Percentiles rank a stretch among this genome's conserved stretches.
These are phyloP conservation scores for Lasioglossum baleicum DNA, from an alignment of 1,140 invertebrate genomes.

Conservation along the genomic window DNA sequence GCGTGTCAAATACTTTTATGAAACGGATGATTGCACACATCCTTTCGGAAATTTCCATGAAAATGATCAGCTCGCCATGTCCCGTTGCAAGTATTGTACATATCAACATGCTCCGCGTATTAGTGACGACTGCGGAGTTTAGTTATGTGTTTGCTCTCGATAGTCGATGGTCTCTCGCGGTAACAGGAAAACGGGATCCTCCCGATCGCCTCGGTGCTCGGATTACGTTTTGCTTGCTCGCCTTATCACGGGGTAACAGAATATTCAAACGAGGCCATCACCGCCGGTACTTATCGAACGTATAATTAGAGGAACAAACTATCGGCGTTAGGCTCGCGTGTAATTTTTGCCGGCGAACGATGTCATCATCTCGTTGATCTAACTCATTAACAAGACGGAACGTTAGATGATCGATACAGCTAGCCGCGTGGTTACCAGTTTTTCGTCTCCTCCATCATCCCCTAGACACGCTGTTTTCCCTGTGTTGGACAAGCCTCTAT, in stretches of 20 bases:
- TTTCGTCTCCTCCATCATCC: neutral
- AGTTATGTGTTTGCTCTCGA: neutral
- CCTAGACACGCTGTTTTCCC: constrained; percentile 3
- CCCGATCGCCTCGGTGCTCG: constrained; percentile 20
- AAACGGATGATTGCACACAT: too few relatives aligned
- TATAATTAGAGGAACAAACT: constrained; percentile 51
- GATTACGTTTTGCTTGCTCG: neutral
- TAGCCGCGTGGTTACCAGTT: neutral
- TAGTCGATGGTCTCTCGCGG: neutral
- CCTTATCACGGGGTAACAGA: constrained; percentile 34
- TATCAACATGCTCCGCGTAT: too few relatives aligned
- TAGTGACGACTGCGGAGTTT: neutral
- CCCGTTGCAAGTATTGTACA: too few relatives aligned
- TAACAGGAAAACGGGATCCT: constrained; percentile 11
- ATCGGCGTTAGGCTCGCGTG: neutral
- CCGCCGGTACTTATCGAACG: constrained; percentile 1
- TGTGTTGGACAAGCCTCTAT: neutral
- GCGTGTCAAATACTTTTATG: too few relatives aligned
- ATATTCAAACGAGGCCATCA: constrained; percentile 28
- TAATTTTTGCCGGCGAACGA: constrained; percentile 31
- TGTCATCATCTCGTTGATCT: constrained; percentile 19
- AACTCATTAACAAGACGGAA: constrained; percentile 13
- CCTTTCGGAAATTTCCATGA: too few relatives aligned
- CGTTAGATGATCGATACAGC: constrained; percentile 24
- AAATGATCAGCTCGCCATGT: too few relatives aligned